Conservation (phyloP, 2,113 vertebrate species). For the Tenebrosternarchus preto region DNA sequence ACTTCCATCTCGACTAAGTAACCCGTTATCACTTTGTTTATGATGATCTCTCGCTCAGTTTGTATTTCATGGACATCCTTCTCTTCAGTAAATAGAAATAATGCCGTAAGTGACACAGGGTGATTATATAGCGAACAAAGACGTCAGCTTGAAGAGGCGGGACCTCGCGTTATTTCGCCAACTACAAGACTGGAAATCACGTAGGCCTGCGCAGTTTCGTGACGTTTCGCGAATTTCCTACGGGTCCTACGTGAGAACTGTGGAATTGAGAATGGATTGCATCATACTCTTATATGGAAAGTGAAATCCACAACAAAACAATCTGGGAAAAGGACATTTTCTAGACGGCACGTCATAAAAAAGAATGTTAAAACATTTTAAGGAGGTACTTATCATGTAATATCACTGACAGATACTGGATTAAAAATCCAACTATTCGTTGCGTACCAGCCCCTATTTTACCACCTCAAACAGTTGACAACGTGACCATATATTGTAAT, state of each 20-base stretch:
- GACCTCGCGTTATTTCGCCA: neutral
- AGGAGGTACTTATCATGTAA: no score
- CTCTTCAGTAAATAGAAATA: constrained; percentile 4
- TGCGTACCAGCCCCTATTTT: no score
- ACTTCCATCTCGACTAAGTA: constrained; percentile 13
- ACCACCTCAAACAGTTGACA: no score
- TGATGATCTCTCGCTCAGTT: constrained; percentile 25
- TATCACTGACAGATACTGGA: no score
- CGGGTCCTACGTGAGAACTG: neutral
- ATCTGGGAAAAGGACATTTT: neutral
- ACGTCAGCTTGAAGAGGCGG: constrained; percentile 27
- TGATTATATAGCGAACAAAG: neutral
- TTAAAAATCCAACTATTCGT: no score
- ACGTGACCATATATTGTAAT: no score
- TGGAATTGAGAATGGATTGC: constrained; percentile 42
- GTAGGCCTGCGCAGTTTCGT: neutral
- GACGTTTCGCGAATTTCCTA: constrained; percentile 41
- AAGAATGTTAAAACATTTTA: neutral
- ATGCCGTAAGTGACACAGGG: neutral
- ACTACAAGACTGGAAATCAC: constrained; percentile 14
- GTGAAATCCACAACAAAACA: constrained; percentile 25
- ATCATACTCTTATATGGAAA: constrained; percentile 28
- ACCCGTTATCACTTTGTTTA: neutral
- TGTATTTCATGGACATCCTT: neutral
- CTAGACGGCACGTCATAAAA: neutral